These are phyloP conservation scores for Platycercus adscitus DNA, from an alignment of 2,113 vertebrate species.

Conservation along the genomic window DNA sequence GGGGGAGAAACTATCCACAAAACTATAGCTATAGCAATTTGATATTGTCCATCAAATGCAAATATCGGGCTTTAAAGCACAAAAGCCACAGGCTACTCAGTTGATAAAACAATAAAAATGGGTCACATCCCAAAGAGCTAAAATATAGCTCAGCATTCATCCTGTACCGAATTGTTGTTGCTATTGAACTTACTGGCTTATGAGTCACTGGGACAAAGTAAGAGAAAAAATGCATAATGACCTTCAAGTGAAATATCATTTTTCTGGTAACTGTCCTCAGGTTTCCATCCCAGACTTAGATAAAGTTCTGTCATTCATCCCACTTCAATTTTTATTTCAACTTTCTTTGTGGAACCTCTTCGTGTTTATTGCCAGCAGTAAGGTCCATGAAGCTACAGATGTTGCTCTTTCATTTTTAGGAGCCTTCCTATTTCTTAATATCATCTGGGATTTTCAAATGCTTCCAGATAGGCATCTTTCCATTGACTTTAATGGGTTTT, in stretches of 20 bases:
- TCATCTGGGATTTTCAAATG: neutral
- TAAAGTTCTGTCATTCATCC: neutral
- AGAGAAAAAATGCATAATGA: neutral
- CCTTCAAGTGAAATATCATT: neutral
- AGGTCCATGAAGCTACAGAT: neutral
- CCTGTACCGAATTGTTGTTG: accelerated
- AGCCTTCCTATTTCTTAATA: neutral
- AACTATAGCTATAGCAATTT: neutral
- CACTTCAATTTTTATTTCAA: neutral
- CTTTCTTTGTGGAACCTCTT: neutral
- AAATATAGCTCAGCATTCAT: neutral
- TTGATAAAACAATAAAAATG: neutral
- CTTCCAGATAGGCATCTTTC: neutral
- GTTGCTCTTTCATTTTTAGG: neutral
- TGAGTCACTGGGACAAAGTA: neutral
- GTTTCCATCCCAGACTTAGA: neutral
- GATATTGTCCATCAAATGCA: neutral
- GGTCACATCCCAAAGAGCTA: neutral
- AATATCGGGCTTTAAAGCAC: neutral
- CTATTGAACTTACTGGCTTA: neutral
- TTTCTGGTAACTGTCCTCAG: neutral
- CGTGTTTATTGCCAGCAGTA: neutral
- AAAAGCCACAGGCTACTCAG: neutral
- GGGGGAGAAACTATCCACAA: neutral
- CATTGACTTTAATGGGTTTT: neutral